Base-by-base conservation (phyloP, 2,113 vertebrate genomes). In the Tachycineta bicolor region DNA sequence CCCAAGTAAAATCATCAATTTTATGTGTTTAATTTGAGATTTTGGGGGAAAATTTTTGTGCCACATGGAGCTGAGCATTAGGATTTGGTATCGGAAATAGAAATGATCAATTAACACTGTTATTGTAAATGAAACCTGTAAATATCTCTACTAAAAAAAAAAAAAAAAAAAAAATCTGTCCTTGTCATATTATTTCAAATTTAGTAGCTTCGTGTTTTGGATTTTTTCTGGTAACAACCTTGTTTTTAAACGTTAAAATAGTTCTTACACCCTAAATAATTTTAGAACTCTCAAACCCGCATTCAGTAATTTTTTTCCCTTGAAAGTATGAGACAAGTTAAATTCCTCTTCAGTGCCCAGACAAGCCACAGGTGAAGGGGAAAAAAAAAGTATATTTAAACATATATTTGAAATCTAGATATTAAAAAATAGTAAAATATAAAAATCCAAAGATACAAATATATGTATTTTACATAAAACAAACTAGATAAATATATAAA, bases 11-110 rank as follows among this genome's bases (percentile, higher is more conserved):
- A n/a, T 17, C 0, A 5, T 2, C 25, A 22, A 14, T 22, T 71
- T 29, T 5, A 3, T 6, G n/a, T 17, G 23, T 1, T 4, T 1
- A 22, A 29, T 64, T 79, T 3, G 22, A 50, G 6, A 65, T 50
- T 43, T 56, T 9, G 4, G 25, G 4, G 44, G 10, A 41, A 2
- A 2, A 23, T 80, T 71, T 64, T 43, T 24, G 41, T 64, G 29
- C 15, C 39, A 52, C 26, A 39, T 24, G 14, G 26, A 76, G 26
- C 7, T 52, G 23, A 68, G 31, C n/a, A 63, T 44, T 69, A 12
- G 34, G 10, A 49, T 11, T 31, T 25, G 50, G 4, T 50, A 21
- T 5, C 49, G 43, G 34, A 59, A 67, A 82, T 63, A 16, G 1
- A 11, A 29, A 67, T 82, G 1, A 25, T 9, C 26, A 82, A 16